These are phyloP conservation scores for Ictalurus punctatus DNA, from an alignment of 2,113 vertebrate genomes.

Conservation along the genomic window DNA sequence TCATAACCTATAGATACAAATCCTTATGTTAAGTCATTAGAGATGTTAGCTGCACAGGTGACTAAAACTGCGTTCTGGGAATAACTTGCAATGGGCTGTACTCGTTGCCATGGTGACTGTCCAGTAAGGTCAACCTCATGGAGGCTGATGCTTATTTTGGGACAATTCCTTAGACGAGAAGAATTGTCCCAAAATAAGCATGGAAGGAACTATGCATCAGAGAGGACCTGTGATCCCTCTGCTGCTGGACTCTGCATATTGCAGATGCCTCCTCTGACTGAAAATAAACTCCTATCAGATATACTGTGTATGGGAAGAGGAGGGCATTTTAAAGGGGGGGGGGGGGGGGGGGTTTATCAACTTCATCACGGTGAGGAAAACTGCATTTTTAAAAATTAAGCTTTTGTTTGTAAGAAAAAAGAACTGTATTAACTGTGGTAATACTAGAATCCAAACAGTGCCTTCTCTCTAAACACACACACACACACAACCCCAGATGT, in stretches of 20 bases:
- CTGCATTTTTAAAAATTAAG: neutral
- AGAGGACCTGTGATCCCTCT: neutral
- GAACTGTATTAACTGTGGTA: neutral
- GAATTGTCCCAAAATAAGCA: too few species aligned
- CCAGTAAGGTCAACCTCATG: conserved; percentile 53
- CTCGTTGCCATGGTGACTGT: conserved; percentile 66
- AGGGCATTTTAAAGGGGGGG: neutral
- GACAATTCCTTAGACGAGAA: neutral
- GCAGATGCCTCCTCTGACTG: neutral
- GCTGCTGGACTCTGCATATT: neutral
- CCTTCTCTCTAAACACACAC: too few species aligned
- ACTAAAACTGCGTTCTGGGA: conserved; percentile 50
- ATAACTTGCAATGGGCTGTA: conserved; percentile 45
- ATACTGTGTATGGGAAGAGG: neutral
- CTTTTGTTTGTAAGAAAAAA: neutral
- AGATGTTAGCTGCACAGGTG: neutral
- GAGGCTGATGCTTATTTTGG: conserved; percentile 46
- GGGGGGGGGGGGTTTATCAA: neutral
- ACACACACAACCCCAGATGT: too few species aligned
- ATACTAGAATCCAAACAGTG: too few species aligned
- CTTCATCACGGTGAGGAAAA: neutral
- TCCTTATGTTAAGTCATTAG: neutral
- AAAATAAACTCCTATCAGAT: neutral
- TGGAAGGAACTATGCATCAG: too few species aligned
- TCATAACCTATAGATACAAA: neutral